phyloP scores from a whole-genome alignment of 2,113 vertebrate species.

The Merops nubicus region DNA sequence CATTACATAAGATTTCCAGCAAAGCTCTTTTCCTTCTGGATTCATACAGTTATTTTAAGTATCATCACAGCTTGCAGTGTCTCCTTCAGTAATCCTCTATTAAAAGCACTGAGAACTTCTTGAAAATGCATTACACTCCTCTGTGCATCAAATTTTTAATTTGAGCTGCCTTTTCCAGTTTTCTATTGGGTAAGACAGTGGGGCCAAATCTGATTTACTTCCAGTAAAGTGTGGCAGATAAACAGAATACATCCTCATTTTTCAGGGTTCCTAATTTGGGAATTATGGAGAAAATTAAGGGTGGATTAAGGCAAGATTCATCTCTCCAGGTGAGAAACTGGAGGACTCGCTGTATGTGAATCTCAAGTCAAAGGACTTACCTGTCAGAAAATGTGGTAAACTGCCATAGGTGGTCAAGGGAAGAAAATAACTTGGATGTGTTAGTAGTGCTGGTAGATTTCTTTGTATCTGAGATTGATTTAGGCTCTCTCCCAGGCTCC shows the following conservation, averaged over 20 bases:
- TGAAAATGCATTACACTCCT: neutral
- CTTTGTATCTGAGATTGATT: neutral
- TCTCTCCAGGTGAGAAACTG: neutral
- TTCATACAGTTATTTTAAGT: neutral
- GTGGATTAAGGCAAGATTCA: neutral
- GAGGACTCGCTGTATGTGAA: neutral
- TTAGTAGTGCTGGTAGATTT: neutral
- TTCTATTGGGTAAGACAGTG: accelerated
- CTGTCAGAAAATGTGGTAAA: neutral
- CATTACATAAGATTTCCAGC: neutral
- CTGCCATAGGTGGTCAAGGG: neutral
- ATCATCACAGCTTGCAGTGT: neutral
- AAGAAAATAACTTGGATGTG: neutral
- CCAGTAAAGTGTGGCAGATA: neutral
- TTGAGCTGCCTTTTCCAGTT: neutral
- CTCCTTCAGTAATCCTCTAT: neutral
- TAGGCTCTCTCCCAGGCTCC: neutral
- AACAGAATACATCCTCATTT: accelerated
- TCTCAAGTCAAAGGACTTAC: neutral
- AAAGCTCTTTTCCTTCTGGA: neutral
- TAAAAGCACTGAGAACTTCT: neutral
- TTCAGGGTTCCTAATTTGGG: neutral
- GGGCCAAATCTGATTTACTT: neutral
- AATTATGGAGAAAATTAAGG: neutral
- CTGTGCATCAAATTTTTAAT: neutral